These are phyloP conservation scores for Nothoprocta pentlandii DNA, from an alignment of 2,113 vertebrate species.

Conservation along the genomic window DNA sequence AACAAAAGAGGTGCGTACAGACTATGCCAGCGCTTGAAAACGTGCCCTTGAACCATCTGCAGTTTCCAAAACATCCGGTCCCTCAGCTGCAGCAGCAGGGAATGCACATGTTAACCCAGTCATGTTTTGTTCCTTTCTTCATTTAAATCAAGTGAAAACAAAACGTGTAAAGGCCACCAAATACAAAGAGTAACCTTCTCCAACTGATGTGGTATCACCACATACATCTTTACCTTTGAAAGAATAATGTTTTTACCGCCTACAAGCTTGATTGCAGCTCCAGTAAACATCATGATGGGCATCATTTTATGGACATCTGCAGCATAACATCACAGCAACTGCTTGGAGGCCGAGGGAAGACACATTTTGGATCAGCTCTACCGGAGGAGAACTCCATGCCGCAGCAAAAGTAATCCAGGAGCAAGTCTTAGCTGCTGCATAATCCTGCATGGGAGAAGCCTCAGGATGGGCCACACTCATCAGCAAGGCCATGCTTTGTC, in stretches of 20 bases:
- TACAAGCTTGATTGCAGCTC: too few species aligned
- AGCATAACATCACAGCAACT: neutral
- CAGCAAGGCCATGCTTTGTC: too few species aligned
- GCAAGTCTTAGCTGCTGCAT: neutral
- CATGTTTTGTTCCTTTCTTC: neutral
- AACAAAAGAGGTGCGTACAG: neutral
- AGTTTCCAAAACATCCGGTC: neutral
- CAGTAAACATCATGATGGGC: too few species aligned
- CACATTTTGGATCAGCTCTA: neutral
- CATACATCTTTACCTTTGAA: neutral
- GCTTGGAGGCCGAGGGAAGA: neutral
- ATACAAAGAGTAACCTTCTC: neutral
- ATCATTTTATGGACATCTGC: neutral
- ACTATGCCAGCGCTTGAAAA: neutral
- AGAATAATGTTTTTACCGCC: neutral
- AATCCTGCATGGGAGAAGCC: neutral
- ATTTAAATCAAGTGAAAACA: neutral
- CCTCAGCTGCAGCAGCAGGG: neutral
- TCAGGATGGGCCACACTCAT: too few species aligned
- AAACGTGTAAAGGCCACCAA: neutral
- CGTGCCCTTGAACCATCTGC: neutral
- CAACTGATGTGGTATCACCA: neutral
- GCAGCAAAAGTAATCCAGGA: neutral
- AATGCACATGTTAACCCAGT: neutral
- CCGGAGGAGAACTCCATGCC: neutral